phyloP scores from a whole-genome alignment of 2,888 invertebrate genomes.

The Epistrophella euchroma region DNA sequence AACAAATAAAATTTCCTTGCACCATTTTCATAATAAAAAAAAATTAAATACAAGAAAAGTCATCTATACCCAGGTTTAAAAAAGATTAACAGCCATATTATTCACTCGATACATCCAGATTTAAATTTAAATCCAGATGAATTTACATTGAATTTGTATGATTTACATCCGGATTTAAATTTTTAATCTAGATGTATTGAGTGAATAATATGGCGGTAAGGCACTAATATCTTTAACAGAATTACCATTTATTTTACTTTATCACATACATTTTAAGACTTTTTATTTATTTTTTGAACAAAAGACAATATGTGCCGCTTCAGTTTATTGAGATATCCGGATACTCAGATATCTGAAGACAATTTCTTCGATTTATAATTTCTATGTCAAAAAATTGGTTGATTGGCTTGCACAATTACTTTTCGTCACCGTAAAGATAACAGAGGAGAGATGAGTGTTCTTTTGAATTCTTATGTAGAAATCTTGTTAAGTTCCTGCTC shows the following conservation, averaged over 20 bases:
- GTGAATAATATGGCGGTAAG: no score
- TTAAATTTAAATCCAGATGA: no score
- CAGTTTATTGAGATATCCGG: not conserved
- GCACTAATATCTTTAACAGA: slow-evolving; percentile 50
- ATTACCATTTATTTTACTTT: slow-evolving; percentile 47
- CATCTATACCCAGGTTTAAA: slow-evolving; percentile 20
- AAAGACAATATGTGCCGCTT: slow-evolving; percentile 5
- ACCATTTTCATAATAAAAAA: slow-evolving; percentile 51
- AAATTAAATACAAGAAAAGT: slow-evolving; percentile 7
- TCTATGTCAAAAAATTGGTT: not conserved
- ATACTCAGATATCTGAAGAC: not conserved
- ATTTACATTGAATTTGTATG: no score
- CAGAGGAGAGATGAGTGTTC: not conserved
- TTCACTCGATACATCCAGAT: no score
- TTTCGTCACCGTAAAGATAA: not conserved
- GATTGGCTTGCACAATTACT: not conserved
- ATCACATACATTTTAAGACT: slow-evolving; percentile 55
- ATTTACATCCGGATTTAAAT: no score
- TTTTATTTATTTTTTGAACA: slow-evolving; percentile 10
- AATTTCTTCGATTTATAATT: not conserved
- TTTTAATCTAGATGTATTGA: no score
- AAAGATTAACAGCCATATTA: no score
- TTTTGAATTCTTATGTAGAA: not conserved
- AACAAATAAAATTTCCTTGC: slow-evolving; percentile 42
- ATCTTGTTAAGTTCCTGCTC: not conserved